These are phyloP conservation scores for Coracias cyanogaster DNA, from an alignment of 2,797 vertebrate species.

Conservation along the genomic window DNA sequence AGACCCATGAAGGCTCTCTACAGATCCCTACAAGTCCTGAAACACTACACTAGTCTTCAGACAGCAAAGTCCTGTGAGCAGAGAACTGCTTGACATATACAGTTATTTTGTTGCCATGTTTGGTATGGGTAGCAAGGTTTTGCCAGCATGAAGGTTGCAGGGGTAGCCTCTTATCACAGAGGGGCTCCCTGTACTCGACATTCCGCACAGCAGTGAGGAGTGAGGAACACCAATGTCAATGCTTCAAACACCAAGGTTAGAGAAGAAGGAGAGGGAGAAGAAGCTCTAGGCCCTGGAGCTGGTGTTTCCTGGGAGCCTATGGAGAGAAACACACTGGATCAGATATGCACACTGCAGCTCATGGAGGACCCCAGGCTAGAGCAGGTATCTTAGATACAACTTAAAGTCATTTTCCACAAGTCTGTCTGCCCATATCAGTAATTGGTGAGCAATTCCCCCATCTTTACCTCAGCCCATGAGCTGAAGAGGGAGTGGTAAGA, in stretches of 20 bases:
- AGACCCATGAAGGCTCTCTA: not conserved
- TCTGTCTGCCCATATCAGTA: not conserved
- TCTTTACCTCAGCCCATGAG: not conserved
- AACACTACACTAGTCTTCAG: not conserved
- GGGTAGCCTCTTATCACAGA: not conserved
- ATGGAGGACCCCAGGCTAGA: not conserved
- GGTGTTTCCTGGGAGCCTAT: not conserved
- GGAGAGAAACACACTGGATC: not conserved
- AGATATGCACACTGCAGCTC: not conserved
- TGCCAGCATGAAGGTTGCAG: not conserved
- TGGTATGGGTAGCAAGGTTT: not conserved
- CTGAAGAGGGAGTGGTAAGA: not conserved
- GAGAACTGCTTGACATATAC: not conserved
- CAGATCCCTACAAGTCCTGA: not conserved
- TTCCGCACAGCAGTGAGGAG: not conserved
- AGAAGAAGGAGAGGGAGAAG: not conserved
- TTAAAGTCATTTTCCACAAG: not conserved
- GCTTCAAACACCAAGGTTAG: rapidly evolving
- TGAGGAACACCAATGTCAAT: not conserved
- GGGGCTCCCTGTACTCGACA: not conserved
- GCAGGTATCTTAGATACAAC: not conserved
- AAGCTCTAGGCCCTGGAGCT: not conserved
- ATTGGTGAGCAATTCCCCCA: not conserved
- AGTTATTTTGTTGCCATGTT: not conserved
- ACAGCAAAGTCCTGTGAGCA: not conserved